Conservation (phyloP, 2,113 vertebrate species). For the Oryzias curvinotus region DNA sequence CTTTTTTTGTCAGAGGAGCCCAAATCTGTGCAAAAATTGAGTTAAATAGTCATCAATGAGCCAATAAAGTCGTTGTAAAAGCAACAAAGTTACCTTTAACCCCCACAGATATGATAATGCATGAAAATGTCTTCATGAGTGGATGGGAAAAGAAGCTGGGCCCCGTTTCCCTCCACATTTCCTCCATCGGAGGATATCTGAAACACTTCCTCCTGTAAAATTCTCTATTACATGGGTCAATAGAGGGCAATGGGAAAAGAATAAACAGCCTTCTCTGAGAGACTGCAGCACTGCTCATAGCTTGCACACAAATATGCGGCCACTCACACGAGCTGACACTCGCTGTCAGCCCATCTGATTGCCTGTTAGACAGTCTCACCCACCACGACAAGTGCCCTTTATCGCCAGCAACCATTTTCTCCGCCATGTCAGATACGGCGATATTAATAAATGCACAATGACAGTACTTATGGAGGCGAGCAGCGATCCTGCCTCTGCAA, state of each 20-base stretch:
- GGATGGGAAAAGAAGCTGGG: slow-evolving; percentile 17
- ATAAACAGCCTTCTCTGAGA: slow-evolving; percentile 71
- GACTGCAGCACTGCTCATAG: slow-evolving; percentile 30
- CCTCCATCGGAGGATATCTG: slow-evolving; percentile 75
- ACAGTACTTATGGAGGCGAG: slow-evolving; percentile 73
- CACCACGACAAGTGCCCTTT: slow-evolving; percentile 75
- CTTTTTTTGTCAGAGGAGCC: too few relatives aligned
- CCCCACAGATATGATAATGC: not conserved
- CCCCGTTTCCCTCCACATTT: slow-evolving; percentile 57
- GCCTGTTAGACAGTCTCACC: slow-evolving; percentile 84
- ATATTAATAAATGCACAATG: slow-evolving; percentile 88
- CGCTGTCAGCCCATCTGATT: slow-evolving; percentile 81
- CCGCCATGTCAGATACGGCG: slow-evolving; percentile 76
- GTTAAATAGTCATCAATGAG: not conserved
- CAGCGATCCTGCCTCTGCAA: slow-evolving; percentile 80
- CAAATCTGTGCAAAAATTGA: not conserved
- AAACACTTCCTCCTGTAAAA: slow-evolving; percentile 77
- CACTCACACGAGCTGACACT: slow-evolving; percentile 64
- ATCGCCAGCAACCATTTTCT: slow-evolving; percentile 76
- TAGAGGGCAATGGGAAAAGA: slow-evolving; percentile 80
- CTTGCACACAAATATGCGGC: slow-evolving; percentile 31
- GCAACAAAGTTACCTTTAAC: not conserved
- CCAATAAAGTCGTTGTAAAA: slow-evolving; percentile 7
- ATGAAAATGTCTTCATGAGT: not conserved
- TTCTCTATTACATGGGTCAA: slow-evolving; percentile 83